Conservation (phyloP, 2,113 vertebrate species). For the Cavia aperea region DNA sequence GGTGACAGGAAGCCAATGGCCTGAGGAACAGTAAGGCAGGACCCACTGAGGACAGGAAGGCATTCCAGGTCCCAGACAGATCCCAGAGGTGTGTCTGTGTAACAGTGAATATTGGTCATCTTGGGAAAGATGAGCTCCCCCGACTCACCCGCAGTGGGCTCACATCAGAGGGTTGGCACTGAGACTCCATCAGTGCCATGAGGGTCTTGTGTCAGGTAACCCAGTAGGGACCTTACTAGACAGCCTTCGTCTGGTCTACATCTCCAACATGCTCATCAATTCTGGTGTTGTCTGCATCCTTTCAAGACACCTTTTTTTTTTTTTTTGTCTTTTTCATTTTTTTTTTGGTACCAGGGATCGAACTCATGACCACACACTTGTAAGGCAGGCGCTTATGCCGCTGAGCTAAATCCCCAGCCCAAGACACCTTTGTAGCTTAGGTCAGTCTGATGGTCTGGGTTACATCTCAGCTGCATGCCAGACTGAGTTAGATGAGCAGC, state of each 20-base stretch:
- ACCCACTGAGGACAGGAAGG: neutral
- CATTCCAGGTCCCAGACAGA: neutral
- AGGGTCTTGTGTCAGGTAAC: neutral
- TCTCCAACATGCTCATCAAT: neutral
- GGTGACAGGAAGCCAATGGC: neutral
- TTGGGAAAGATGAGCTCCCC: neutral
- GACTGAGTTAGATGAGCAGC: neutral
- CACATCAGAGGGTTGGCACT: neutral
- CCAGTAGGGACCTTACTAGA: neutral
- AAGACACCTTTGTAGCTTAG: neutral
- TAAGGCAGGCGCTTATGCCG: too few relatives aligned
- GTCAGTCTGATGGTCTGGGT: neutral
- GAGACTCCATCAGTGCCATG: neutral
- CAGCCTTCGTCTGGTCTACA: neutral
- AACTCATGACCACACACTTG: too few relatives aligned
- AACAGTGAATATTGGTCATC: neutral
- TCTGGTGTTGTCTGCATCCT: neutral
- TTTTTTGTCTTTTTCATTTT: too few relatives aligned
- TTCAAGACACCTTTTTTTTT: neutral
- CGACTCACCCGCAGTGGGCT: neutral
- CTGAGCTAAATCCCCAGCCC: too few relatives aligned
- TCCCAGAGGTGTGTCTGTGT: neutral
- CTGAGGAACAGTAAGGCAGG: neutral
- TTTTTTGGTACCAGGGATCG: too few relatives aligned
- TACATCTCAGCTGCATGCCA: neutral